These are phyloP conservation scores for Cistogaster globosa DNA, from an alignment of 2,888 invertebrate species.

Conservation along the genomic window DNA sequence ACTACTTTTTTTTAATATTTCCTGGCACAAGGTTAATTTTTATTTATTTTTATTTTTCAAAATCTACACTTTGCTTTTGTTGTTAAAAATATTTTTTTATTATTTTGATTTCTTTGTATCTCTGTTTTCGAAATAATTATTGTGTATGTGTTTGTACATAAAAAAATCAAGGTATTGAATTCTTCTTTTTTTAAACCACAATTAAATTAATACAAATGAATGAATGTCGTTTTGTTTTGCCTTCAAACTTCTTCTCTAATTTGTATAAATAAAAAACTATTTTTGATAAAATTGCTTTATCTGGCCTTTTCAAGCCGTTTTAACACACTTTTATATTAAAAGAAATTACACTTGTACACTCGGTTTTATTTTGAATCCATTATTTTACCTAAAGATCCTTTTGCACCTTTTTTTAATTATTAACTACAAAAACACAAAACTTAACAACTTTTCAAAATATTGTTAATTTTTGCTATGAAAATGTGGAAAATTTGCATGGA, in stretches of 20 bases:
- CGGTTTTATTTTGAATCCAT: constrained; percentile 8
- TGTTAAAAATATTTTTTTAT: background rate
- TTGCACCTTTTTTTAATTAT: background rate
- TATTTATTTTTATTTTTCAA: constrained; percentile 2
- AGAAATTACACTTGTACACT: constrained; percentile 24
- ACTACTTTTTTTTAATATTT: constrained; percentile 17
- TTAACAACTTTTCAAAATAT: constrained; percentile 60
- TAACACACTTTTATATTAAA: constrained; percentile 13
- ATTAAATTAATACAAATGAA: background rate
- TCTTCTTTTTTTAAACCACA: background rate
- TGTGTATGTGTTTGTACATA: constrained; percentile 48
- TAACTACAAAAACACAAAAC: background rate
- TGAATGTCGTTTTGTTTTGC: constrained; percentile 53
- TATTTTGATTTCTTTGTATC: constrained; percentile 4
- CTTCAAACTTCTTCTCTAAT: constrained; percentile 35
- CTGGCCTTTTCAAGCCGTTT: constrained; percentile 55
- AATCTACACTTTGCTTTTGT: constrained; percentile 39
- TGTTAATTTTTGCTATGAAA: constrained; percentile 76
- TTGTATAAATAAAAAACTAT: background rate
- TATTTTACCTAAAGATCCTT: constrained; percentile 9
- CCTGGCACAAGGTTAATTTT: constrained; percentile 32
- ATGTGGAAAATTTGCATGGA: constrained; percentile 83
- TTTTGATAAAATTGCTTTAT: constrained; percentile 14
- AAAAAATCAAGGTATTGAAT: constrained; percentile 25
- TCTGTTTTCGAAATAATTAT: background rate